These are phyloP conservation scores for Brachycybe producta DNA, from an alignment of 2,888 invertebrate species.

Conservation along the genomic window DNA sequence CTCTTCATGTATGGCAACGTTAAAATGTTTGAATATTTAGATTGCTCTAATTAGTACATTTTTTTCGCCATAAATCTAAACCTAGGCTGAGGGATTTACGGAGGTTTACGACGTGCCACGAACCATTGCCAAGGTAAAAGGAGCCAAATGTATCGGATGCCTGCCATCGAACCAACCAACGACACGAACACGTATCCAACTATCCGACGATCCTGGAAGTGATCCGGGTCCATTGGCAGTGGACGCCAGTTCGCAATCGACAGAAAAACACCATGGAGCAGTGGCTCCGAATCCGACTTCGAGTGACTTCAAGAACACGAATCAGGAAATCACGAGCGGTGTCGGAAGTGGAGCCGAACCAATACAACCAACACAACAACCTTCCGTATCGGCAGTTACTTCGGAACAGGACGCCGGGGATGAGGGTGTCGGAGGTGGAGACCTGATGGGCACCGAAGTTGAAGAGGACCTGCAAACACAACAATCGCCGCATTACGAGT, in stretches of 20 bases:
- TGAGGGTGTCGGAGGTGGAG: not conserved
- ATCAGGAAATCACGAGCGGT: not conserved
- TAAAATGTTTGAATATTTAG: too few relatives aligned
- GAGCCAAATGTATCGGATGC: slow-evolving; percentile 9
- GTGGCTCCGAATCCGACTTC: not conserved
- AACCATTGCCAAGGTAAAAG: slow-evolving; percentile 10
- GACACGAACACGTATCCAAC: slow-evolving; percentile 6
- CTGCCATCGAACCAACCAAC: slow-evolving; percentile 4
- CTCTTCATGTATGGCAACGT: not conserved
- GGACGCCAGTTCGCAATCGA: slow-evolving; percentile 4
- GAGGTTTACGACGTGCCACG: slow-evolving; percentile 18
- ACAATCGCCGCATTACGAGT: slow-evolving; percentile 15
- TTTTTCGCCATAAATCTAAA: not conserved
- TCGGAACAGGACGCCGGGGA: not conserved
- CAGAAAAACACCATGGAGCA: slow-evolving; percentile 3
- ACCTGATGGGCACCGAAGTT: not conserved
- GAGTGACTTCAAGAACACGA: not conserved
- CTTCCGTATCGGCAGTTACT: slow-evolving; percentile 3
- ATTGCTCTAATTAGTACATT: not conserved
- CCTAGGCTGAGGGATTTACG: slow-evolving; percentile 17
- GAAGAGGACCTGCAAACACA: slow-evolving; percentile 12
- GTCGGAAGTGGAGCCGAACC: too few relatives aligned
- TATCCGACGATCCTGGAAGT: slow-evolving; percentile 4
- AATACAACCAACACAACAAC: slow-evolving; percentile 7
- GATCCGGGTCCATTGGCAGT: slow-evolving; percentile 1